Evolutionary conservation across 2,888 invertebrate genomes (phyloP).

Genomic region (Cantharis nigra): DNA sequence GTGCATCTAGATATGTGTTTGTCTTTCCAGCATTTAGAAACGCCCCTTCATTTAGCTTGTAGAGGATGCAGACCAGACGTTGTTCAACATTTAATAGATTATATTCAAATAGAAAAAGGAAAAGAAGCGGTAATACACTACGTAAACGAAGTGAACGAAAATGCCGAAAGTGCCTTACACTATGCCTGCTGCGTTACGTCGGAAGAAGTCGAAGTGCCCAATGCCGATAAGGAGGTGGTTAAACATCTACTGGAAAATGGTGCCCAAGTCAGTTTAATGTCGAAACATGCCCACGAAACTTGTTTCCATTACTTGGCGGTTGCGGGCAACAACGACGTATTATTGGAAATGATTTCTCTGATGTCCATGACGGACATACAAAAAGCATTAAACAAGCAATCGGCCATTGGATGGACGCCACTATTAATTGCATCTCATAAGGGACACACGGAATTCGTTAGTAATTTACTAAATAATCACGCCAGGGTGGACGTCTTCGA

Average conservation of each 20-base stretch:
- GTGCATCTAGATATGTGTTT: background rate
- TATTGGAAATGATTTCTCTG: slow-evolving; percentile 91
- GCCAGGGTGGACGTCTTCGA: slow-evolving; percentile 99
- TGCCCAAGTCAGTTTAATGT: slow-evolving; percentile 84
- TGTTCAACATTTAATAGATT: slow-evolving; percentile 82
- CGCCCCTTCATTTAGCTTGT: slow-evolving; percentile 93
- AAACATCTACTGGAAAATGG: slow-evolving; percentile 87
- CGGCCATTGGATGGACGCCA: slow-evolving; percentile 95
- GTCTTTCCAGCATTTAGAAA: slow-evolving; percentile 81
- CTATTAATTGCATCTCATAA: slow-evolving; percentile 93
- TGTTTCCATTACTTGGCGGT: slow-evolving; percentile 95
- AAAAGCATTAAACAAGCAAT: slow-evolving; percentile 92
- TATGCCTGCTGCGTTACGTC: slow-evolving; percentile 90
- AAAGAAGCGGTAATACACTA: slow-evolving; percentile 80
- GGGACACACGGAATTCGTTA: slow-evolving; percentile 94
- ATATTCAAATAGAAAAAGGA: slow-evolving; percentile 76
- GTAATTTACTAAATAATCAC: slow-evolving; percentile 86
- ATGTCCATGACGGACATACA: slow-evolving; percentile 90
- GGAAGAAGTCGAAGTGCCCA: slow-evolving; percentile 73
- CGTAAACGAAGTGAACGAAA: slow-evolving; percentile 86
- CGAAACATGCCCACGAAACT: slow-evolving; percentile 87
- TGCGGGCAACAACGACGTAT: slow-evolving; percentile 93
- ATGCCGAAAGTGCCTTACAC: slow-evolving; percentile 93
- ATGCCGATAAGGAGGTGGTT: slow-evolving; percentile 85
- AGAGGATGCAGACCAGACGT: slow-evolving; percentile 84